Base-by-base conservation (phyloP, 2,797 vertebrate species). In the Loris lydekkerianus region DNA sequence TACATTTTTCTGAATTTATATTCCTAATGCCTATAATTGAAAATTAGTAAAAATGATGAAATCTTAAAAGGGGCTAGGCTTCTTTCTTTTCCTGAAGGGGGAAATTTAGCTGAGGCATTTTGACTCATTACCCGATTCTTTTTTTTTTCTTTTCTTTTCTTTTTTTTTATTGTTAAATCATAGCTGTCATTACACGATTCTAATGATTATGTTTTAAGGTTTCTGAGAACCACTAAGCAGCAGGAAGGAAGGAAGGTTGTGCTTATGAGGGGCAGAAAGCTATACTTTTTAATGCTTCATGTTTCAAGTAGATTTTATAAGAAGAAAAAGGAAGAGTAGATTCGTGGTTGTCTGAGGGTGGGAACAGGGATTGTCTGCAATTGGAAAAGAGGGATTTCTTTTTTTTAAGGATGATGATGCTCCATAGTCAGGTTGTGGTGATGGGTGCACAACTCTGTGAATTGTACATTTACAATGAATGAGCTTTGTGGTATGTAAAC, bases 11-110 rank as follows among this genome's bases (percentile, higher is more conserved):
- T 82, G 58, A 96, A 46, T 76, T 40, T 89, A 85, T 10, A 25
- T 43, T 96, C 53, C 27, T 82, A 37, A 61, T 88, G 60, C 10
- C 18, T 15, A 37, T 80, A 14, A 53, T 69, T 63, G 61, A 92
- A 95, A 93, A 75, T 34, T 86, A 31, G 88, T 94, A 60, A 94
- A 92, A 95, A 31, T 31, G 7, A 73, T 76, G 53, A 91, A 46
- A 49, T 82, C 63, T 72, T 7, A 63, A 61, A 78, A 53, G 8
- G 9, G 5, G 2, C 53, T 2, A 2, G 31, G 37, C 20, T 91
- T 94, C 10, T 78, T 75, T 80, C 25, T 89, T 9, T 65, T 40
- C 40, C 34, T 75, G 2, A 73, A 56, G 23, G 40, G 40, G 1
- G n/a, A 46, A 61, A 76, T n/a, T 6, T 10, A 63, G 11, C 21